phyloP scores from a whole-genome alignment of 2,113 vertebrate species.

The Leptodactylus fuscus region DNA sequence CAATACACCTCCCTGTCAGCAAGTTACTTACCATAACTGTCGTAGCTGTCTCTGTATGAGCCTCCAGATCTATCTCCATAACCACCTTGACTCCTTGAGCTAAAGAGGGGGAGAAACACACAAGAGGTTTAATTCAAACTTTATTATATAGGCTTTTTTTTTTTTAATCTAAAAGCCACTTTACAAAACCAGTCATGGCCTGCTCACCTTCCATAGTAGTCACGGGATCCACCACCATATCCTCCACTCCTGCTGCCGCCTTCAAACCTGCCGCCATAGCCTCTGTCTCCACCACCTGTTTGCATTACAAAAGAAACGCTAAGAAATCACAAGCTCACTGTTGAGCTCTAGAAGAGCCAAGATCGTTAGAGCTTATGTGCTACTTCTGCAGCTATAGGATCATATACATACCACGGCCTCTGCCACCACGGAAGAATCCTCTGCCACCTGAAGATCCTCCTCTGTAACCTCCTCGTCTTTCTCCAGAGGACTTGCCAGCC shows the following conservation, averaged over 20 bases:
- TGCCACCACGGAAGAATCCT: constrained; percentile 82
- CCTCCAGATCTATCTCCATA: constrained; percentile 84
- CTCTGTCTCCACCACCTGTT: no score
- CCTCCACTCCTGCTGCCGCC: constrained; percentile 76
- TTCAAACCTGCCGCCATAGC: constrained; percentile 80
- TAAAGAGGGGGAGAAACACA: neutral
- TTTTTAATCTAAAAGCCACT: no score
- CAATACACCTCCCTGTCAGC: no score
- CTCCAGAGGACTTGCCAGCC: constrained; percentile 88
- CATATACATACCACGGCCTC: constrained; percentile 82
- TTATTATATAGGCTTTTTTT: no score
- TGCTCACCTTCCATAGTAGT: constrained; percentile 78
- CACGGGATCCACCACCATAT: constrained; percentile 76
- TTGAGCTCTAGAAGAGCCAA: no score
- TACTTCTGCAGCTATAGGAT: no score
- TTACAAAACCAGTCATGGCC: no score
- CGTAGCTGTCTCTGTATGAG: constrained; percentile 92
- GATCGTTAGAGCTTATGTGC: no score
- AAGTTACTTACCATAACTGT: constrained; percentile 89
- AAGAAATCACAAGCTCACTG: no score
- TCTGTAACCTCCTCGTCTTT: constrained; percentile 81
- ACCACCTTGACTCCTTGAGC: constrained; percentile 85
- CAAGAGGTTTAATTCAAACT: no score
- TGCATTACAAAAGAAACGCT: no score
- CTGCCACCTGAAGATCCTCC: constrained; percentile 76